Base-by-base conservation (phyloP, 2,797 vertebrate genomes). In the Thripadectes ignobilis region DNA sequence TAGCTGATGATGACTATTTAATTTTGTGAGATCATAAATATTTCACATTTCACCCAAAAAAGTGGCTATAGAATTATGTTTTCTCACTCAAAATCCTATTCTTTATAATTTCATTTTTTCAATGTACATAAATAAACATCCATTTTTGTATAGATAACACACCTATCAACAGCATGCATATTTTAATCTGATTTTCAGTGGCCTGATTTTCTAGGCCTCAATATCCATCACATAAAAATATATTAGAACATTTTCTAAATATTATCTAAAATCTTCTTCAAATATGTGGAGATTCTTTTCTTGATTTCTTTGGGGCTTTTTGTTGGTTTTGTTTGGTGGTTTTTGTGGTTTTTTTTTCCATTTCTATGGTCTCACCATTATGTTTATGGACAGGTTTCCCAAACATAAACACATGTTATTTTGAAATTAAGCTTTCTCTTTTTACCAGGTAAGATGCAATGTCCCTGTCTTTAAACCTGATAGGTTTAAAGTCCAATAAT, bases 401-500 rank as follows among this genome's bases (percentile, higher is more conserved):
- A 51, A 75, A 34, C 3, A 43, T 27, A 71, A 54, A 51, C 9
- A 43, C 3, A 17, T 13, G 55, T 46, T 54, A 41, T 32, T 71
- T 63, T 63, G 14, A 89, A 82, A 71, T 39, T 12, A 38, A 38
- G 4, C 2, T 84, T 80, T 48, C 4, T 63, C 71, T 52, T 52
- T 52, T 52, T 3, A 41, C 5, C 5, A 19, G 1, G 0, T 27
- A n/a, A 48, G 14, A 52, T 48, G 8, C 4, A 49, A 39, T 14
- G 7, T 36, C 6, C 6, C 7, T 57, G 14, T 30, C 1, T 34
- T 38, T 10, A 38, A 38, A 38, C 36, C 36, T 58, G 23, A 36
- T 29, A 38, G 5, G 11, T 34, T 27, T 57, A 29, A 89, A 87
- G n/a, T 57, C 34, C 22, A 30, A 4, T 30, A 39, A 52, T 48